A percentile compares a stretch with the other conserved stretches of the same genome.
Evolutionary conservation across 2,797 vertebrate species (phyloP).

Genomic region (Anguilla megastoma): DNA sequence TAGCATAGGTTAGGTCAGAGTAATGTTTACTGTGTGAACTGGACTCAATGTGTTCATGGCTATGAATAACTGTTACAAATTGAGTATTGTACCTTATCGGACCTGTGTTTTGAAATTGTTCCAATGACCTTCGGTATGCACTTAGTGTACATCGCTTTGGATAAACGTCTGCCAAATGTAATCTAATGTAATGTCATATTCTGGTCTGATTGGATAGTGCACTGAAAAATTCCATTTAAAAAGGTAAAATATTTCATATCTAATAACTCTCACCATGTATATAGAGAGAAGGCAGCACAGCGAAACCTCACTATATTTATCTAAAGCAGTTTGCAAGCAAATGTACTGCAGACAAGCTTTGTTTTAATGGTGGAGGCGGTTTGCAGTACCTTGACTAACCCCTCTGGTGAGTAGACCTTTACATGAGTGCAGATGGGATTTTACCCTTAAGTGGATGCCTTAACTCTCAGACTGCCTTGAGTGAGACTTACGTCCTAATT

Average conservation of each 20-base stretch:
- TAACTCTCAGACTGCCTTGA: conserved; percentile 46
- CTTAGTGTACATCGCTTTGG: no score
- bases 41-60: no score
- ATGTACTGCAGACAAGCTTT: not conserved
- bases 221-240: not conserved
- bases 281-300: not conserved
- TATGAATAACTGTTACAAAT: no score
- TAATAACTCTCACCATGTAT: no score
- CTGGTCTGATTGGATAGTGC: not conserved
- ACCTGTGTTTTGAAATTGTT: no score
- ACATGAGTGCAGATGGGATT: conserved; percentile 46
- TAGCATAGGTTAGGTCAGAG: no score
- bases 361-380: not conserved
- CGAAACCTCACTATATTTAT: not conserved
- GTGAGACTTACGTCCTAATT: conserved; percentile 58
- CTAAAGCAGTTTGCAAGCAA: not conserved
- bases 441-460: conserved; percentile 48
- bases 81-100: no score
- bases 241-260: no score
- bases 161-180: no score
- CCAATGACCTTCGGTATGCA: no score
- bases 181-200: not conserved
- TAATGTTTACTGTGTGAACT: no score
- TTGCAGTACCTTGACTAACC: conserved; percentile 44
- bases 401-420: conserved; percentile 32